A percentile compares a stretch with the other conserved stretches of the same genome.
Evolutionary conservation across 2,113 vertebrate genomes (phyloP).

Genomic region (Bubo blakistoni): DNA sequence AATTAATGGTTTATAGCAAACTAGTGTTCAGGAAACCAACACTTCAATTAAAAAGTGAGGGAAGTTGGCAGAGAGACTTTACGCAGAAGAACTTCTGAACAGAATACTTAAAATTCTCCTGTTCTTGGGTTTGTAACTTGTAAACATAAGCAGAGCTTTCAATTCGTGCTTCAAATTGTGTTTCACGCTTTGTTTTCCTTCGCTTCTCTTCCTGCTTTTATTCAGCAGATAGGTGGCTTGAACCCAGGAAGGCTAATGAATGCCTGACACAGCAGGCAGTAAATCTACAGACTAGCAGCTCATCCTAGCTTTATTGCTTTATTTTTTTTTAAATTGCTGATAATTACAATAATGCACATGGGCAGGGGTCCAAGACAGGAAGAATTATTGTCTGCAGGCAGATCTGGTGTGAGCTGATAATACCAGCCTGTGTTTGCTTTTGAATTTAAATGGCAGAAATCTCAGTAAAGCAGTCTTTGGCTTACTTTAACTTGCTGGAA

Average conservation of each 20-base stretch:
- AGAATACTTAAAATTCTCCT: not conserved
- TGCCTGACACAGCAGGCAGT: constrained; percentile 56
- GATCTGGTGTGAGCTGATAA: constrained; percentile 76
- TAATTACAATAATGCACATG: constrained; percentile 75
- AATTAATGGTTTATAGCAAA: not conserved
- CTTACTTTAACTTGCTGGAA: constrained; percentile 62
- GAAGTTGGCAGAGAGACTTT: not conserved
- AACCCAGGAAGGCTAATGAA: constrained; percentile 63
- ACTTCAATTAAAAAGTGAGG: not conserved
- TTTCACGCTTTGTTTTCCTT: constrained; percentile 22
- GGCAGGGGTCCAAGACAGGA: constrained; percentile 74
- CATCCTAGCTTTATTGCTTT: constrained; percentile 67
- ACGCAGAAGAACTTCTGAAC: not conserved
- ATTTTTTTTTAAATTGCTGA: constrained; percentile 71
- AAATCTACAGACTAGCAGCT: constrained; percentile 54
- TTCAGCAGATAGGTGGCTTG: constrained; percentile 50
- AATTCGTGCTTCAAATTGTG: not conserved
- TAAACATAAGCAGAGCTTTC: not conserved
- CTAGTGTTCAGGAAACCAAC: not conserved
- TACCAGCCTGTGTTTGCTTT: constrained; percentile 59
- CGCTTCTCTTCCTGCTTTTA: constrained; percentile 41
- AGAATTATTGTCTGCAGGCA: constrained; percentile 75
- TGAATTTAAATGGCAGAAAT: constrained; percentile 62
- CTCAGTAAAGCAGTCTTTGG: constrained; percentile 48
- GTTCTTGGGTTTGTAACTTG: not conserved